A percentile compares a stretch with the other conserved stretches of the same genome.
Evolutionary conservation across 2,113 vertebrate genomes (phyloP).

Genomic region (Saimiri boliviensis): DNA sequence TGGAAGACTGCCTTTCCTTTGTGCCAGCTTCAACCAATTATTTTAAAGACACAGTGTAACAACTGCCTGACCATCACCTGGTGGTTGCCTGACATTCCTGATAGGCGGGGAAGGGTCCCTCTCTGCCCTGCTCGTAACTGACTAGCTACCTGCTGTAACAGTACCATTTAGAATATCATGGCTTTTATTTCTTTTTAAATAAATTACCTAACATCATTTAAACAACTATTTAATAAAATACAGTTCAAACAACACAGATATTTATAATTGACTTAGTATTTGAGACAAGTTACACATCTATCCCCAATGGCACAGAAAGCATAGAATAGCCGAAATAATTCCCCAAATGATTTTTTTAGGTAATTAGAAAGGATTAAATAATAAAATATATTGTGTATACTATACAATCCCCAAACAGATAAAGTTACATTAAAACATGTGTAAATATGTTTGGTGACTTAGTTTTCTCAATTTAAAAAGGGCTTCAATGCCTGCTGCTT

Average conservation of each 20-base stretch:
- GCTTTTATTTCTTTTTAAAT: neutral
- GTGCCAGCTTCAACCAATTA: too few species aligned
- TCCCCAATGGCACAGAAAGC: neutral
- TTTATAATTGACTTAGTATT: constrained; percentile 7
- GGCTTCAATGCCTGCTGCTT: neutral
- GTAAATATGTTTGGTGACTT: constrained; percentile 37
- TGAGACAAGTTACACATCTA: neutral
- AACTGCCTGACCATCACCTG: too few species aligned
- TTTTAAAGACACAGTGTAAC: too few species aligned
- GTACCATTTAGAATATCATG: neutral
- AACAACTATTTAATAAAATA: neutral
- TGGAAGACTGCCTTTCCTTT: too few species aligned
- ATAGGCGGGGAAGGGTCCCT: too few species aligned
- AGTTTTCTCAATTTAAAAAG: constrained; percentile 59
- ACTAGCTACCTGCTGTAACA: neutral
- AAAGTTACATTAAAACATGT: neutral
- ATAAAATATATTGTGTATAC: neutral
- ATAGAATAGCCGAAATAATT: neutral
- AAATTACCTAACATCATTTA: neutral
- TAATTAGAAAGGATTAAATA: constrained; percentile 46
- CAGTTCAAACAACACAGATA: neutral
- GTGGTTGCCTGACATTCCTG: too few species aligned
- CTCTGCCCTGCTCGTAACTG: too few species aligned
- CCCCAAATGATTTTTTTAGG: neutral
- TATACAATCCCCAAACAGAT: neutral